A percentile compares a stretch with the other conserved stretches of the same genome.
These are phyloP conservation scores for Lutraria rhynchaena DNA, from an alignment of 1,140 invertebrate species.

Conservation along the genomic window DNA sequence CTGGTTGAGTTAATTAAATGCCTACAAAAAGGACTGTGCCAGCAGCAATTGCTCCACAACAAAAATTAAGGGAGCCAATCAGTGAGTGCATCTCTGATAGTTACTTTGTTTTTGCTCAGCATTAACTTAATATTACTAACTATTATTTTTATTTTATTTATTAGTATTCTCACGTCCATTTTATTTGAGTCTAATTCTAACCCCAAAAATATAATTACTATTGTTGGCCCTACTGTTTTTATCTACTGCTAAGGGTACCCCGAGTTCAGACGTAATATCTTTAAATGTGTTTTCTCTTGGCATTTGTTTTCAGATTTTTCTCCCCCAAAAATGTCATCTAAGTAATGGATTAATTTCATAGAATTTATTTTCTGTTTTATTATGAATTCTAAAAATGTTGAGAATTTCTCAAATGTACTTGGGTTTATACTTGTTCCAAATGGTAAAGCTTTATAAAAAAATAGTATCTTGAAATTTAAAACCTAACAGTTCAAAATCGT, in stretches of 20 bases:
- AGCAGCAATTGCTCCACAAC: conserved; percentile 35
- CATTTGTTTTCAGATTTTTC: not conserved
- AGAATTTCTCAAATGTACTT: conserved; percentile 44
- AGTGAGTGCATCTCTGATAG: conserved; percentile 61
- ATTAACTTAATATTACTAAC: not conserved
- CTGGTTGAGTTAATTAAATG: conserved; percentile 36
- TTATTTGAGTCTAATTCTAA: conserved; percentile 36
- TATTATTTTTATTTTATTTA: conserved; percentile 7
- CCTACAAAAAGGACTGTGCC: conserved; percentile 50
- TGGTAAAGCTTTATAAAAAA: conserved; percentile 51
- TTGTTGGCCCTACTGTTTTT: conserved; percentile 2
- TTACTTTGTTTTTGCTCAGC: not conserved
- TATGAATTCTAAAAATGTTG: conserved; percentile 42
- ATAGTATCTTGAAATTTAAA: conserved; percentile 42
- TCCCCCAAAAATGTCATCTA: conserved; percentile 51
- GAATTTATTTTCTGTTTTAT: not conserved
- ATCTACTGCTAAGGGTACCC: conserved; percentile 16
- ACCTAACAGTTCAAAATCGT: conserved; percentile 54
- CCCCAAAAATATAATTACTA: conserved; percentile 17
- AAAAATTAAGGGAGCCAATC: conserved; percentile 57
- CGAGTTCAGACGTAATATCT: not conserved
- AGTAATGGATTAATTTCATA: conserved; percentile 29
- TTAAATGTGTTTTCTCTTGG: not conserved
- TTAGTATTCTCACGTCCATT: conserved; percentile 22
- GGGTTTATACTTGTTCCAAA: conserved; percentile 46